These are phyloP conservation scores for Papilio glaucus DNA, from an alignment of 1,140 invertebrate genomes.

Conservation along the genomic window DNA sequence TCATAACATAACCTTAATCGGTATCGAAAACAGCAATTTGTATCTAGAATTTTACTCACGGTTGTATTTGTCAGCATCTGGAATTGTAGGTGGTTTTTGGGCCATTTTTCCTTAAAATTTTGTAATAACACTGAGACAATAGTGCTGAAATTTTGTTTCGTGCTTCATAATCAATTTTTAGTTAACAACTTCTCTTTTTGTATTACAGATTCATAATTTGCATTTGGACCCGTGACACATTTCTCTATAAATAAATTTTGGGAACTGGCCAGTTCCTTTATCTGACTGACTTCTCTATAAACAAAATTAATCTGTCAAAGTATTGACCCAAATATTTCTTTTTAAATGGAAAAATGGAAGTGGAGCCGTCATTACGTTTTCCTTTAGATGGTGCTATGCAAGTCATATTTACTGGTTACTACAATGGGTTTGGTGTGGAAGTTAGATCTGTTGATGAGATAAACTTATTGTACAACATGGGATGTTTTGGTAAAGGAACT, in stretches of 20 bases:
- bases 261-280: conserved; percentile 76
- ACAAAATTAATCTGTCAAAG: conserved; percentile 66
- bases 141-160: conserved; percentile 55
- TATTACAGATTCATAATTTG: conserved; percentile 68
- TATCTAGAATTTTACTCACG: conserved; percentile 50
- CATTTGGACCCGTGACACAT: conserved; percentile 66
- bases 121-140: conserved; percentile 29
- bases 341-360: conserved; percentile 63
- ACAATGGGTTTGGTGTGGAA: conserved; percentile 87
- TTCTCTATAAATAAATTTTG: conserved; percentile 76
- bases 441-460: conserved; percentile 85
- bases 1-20: conserved; percentile 18
- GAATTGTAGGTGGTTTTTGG: conserved; percentile 37
- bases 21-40: neutral
- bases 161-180: conserved; percentile 56
- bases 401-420: conserved; percentile 85
- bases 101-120: conserved; percentile 53
- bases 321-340: conserved; percentile 63
- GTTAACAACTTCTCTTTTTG: conserved; percentile 58
- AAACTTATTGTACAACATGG: conserved; percentile 86
- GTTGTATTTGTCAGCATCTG: conserved; percentile 54
- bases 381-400: conserved; percentile 71
- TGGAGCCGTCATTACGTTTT: conserved; percentile 62
- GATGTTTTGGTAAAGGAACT: conserved; percentile 90
- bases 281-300: conserved; percentile 68